Evolutionary conservation across 23 tunicate species (phyloP).

Genomic region (Aplidium turbinatum): DNA sequence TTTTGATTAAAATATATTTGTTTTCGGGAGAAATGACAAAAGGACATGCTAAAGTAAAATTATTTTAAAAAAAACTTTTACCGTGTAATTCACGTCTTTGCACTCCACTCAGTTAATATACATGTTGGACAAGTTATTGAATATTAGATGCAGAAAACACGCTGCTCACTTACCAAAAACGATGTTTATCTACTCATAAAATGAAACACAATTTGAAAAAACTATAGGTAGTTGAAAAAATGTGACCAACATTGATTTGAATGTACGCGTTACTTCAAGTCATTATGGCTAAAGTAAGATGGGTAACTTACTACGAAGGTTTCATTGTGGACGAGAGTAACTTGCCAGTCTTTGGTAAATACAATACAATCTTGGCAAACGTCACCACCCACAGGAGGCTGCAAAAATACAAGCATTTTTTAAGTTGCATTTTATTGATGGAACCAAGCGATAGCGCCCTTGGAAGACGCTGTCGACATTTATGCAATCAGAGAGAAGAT

Average conservation of each 20-base stretch:
- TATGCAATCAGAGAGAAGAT: too few relatives aligned
- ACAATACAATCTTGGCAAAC: conserved; percentile 74
- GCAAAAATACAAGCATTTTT: not conserved
- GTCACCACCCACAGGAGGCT: conserved; percentile 46
- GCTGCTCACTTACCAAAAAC: too few relatives aligned
- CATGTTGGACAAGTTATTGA: too few relatives aligned
- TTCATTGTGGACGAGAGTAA: conserved; percentile 62
- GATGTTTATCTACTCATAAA: too few relatives aligned
- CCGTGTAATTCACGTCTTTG: too few relatives aligned
- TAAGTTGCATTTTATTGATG: not conserved
- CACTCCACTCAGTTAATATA: too few relatives aligned
- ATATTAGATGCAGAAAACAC: too few relatives aligned
- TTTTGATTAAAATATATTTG: too few relatives aligned
- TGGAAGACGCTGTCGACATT: too few relatives aligned
- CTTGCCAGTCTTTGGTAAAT: conserved; percentile 79
- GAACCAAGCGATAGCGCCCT: not conserved
- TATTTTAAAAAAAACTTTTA: too few relatives aligned
- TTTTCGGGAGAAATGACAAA: too few relatives aligned
- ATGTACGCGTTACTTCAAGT: not conserved
- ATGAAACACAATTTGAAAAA: not conserved
- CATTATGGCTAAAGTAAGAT: not conserved
- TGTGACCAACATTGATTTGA: not conserved
- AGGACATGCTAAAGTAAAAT: too few relatives aligned
- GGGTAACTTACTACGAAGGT: conserved; percentile 58
- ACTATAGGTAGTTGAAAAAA: not conserved